These are phyloP conservation scores for Telmatochromis brichardi DNA, from an alignment of 2,113 vertebrate genomes.

Conservation along the genomic window DNA sequence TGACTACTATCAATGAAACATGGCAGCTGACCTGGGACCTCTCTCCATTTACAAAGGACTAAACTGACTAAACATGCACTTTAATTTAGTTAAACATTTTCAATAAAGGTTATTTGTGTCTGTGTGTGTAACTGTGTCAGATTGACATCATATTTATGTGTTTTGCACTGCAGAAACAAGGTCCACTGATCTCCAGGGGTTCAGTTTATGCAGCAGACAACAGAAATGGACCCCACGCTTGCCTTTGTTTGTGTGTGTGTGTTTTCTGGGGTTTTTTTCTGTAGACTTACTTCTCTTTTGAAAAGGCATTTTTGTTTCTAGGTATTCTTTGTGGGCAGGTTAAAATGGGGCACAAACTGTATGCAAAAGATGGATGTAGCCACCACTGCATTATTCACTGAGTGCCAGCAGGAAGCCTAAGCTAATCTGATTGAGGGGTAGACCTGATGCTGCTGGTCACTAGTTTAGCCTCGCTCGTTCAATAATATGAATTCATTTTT, in stretches of 20 bases:
- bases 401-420: background rate
- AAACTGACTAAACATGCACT: background rate
- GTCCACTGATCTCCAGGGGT: background rate
- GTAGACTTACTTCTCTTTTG: background rate
- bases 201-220: background rate
- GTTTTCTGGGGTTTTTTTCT: accelerated
- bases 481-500: background rate
- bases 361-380: background rate
- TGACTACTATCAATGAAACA: background rate
- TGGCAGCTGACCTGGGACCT: background rate
- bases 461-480: background rate
- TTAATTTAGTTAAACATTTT: background rate
- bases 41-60: background rate
- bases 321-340: background rate
- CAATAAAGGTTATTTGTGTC: background rate
- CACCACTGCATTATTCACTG: background rate
- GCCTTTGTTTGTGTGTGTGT: background rate
- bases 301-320: background rate
- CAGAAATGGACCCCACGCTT: background rate
- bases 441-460: background rate
- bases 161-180: background rate
- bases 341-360: background rate
- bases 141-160: background rate
- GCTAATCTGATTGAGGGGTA: background rate
- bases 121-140: background rate